A percentile compares a stretch with the other conserved stretches of the same genome.
These are phyloP conservation scores for Acromyrmex echinatior DNA, from an alignment of 1,140 invertebrate genomes.

Conservation along the genomic window DNA sequence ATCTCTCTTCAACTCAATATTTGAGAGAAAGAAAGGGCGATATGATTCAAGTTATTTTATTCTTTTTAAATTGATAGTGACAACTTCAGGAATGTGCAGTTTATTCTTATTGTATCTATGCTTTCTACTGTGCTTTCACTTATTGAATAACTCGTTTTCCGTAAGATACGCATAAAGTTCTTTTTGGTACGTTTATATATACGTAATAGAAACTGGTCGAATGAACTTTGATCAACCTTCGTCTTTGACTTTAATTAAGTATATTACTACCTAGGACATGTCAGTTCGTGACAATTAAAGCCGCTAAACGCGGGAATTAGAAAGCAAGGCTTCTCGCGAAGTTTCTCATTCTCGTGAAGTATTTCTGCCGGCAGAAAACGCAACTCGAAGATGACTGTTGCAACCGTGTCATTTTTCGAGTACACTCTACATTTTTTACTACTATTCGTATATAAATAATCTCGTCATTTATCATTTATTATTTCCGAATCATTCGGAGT, in stretches of 20 bases:
- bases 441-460: neutral
- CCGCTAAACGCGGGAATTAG: neutral
- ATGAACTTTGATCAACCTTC: slow-evolving; percentile 52
- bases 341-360: neutral
- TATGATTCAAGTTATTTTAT: too few species aligned
- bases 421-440: neutral
- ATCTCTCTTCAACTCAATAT: too few species aligned
- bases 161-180: neutral
- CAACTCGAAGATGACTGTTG: neutral
- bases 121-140: neutral
- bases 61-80: too few species aligned
- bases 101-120: too few species aligned
- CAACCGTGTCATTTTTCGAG: neutral
- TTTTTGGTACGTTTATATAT: slow-evolving; percentile 25
- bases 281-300: slow-evolving; percentile 44
- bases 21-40: too few species aligned
- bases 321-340: neutral
- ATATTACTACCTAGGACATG: slow-evolving; percentile 47
- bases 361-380: neutral
- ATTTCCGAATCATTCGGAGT: neutral
- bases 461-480: neutral
- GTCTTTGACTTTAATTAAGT: slow-evolving; percentile 62
- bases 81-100: too few species aligned
- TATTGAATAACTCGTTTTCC: neutral
- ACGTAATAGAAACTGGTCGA: neutral